Conservation (phyloP, 2,888 invertebrate species). For the Sphinx pinastri region DNA sequence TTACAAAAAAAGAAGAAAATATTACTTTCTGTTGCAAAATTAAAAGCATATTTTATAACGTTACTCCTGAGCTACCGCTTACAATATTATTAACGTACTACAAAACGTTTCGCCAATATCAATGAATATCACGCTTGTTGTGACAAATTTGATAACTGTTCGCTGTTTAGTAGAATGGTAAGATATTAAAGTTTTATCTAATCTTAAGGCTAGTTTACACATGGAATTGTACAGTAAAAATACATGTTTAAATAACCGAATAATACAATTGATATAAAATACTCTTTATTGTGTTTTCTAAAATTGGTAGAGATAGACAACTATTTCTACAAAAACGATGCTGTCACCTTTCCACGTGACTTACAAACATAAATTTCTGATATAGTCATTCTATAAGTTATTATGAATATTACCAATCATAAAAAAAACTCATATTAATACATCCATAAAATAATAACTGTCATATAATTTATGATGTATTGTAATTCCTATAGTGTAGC, state of each 20-base stretch:
- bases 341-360: too few relatives aligned
- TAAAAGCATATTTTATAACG: too few relatives aligned
- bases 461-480: constrained; percentile 27
- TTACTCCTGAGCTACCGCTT: neutral
- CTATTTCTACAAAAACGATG: too few relatives aligned
- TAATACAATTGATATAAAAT: neutral
- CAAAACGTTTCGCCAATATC: neutral
- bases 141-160: constrained; percentile 11
- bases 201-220: constrained; percentile 10
- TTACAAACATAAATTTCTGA: neutral
- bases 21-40: too few relatives aligned
- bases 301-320: too few relatives aligned
- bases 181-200: constrained; percentile 12
- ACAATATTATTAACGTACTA: neutral
- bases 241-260: neutral
- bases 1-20: too few relatives aligned
- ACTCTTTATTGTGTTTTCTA: too few relatives aligned
- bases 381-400: neutral
- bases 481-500: constrained; percentile 29
- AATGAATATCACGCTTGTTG: neutral
- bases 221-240: neutral
- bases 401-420: neutral
- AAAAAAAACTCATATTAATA: neutral
- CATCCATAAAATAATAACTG: neutral
- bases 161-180: neutral